Conservation (phyloP, 2,888 invertebrate genomes). For the Philopedon plagiatum region DNA sequence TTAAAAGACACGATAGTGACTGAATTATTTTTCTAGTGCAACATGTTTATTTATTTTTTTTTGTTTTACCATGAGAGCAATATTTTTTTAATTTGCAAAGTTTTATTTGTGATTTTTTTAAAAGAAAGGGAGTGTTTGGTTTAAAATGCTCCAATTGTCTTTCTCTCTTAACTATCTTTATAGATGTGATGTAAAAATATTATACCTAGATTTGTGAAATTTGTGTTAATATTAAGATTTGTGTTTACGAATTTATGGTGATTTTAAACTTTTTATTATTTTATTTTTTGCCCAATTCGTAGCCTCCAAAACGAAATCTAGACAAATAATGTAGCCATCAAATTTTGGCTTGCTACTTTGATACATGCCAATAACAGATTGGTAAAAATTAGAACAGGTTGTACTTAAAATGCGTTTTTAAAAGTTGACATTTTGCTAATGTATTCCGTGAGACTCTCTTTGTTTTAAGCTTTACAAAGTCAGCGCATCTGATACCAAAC, state of each 20-base stretch:
- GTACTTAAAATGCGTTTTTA: constrained; percentile 12
- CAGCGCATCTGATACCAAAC: not conserved
- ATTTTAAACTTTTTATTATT: not conserved
- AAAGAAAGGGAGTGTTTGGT: not conserved
- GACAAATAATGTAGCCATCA: not conserved
- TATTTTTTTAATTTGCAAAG: constrained; percentile 20
- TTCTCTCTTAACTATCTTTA: constrained; percentile 1
- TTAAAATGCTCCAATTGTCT: not conserved
- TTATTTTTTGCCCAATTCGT: not conserved
- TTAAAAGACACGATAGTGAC: constrained; percentile 57
- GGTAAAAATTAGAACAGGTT: constrained; percentile 2
- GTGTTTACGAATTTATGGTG: not conserved
- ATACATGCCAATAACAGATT: not conserved
- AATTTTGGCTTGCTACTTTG: not conserved
- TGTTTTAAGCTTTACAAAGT: not conserved
- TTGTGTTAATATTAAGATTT: constrained; percentile 17
- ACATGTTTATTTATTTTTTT: constrained; percentile 56
- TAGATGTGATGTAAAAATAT: constrained; percentile 12
- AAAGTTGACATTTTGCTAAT: not conserved
- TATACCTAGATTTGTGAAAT: constrained; percentile 2
- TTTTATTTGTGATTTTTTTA: not conserved
- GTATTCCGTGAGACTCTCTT: not conserved
- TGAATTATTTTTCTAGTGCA: constrained; percentile 56
- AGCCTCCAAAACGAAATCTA: not conserved
- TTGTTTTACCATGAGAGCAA: constrained; percentile 9